These are phyloP conservation scores for Oreochromis grahami DNA, from an alignment of 2,797 vertebrate genomes.

Conservation along the genomic window DNA sequence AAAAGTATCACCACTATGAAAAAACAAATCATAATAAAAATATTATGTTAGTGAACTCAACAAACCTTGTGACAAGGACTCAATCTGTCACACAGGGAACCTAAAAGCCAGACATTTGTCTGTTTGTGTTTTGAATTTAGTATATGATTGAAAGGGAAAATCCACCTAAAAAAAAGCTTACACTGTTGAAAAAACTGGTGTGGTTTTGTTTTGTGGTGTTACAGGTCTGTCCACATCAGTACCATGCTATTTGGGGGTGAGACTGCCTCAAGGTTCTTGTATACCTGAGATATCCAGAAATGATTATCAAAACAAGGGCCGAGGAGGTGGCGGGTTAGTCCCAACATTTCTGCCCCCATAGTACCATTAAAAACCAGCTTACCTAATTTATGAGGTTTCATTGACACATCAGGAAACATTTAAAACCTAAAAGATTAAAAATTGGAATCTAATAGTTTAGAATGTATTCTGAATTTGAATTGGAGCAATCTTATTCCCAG, in stretches of 20 bases:
- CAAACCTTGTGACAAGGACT: conserved; percentile 11
- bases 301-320: background rate
- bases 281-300: background rate
- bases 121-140: background rate
- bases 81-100: conserved; percentile 21
- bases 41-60: conserved; percentile 39
- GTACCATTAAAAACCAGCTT: background rate
- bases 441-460: background rate
- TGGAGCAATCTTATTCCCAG: background rate
- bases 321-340: accelerated
- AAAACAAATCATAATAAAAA: conserved; percentile 40
- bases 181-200: background rate
- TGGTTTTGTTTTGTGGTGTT: background rate
- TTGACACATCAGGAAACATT: background rate
- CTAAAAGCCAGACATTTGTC: background rate
- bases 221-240: background rate
- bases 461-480: background rate
- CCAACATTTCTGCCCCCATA: background rate
- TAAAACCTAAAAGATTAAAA: background rate
- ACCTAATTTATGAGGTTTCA: background rate
- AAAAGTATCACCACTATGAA: conserved; percentile 27
- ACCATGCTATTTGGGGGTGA: background rate
- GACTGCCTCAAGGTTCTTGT: background rate
- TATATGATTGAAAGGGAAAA: conserved; percentile 20
- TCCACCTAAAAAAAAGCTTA: conserved; percentile 1